Base-by-base conservation (phyloP, 2,113 vertebrate genomes). In the Myotis davidii region DNA sequence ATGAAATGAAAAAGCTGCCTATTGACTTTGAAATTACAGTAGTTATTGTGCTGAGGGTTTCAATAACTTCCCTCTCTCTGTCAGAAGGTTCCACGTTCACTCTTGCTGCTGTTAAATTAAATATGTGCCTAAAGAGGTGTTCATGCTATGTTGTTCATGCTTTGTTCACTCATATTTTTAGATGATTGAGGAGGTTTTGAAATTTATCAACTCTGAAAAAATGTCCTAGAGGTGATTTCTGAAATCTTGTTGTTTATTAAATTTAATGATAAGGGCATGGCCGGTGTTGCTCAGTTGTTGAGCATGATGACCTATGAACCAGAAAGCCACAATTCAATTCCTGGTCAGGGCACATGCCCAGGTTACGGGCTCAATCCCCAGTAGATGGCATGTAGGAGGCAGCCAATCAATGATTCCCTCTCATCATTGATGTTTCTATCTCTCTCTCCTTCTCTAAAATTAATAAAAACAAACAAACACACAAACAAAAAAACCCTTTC, bases 21-120 rank as follows among this genome's bases (percentile, higher is more conserved):
- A 52, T 88, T 97, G 79, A 50, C 96, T 61, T 4, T 95, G 92
- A 97, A 97, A 96, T 64, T 82, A 81, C 94, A 81, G 84, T 52
- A 74, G 59, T 0, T 2, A 21, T 87, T 27, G 88, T 74, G 96
- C 61, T 65, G 13, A 16, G 77, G 61, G 77, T 97, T 18, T 85
- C 48, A 85, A 88, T 90, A 83, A 70, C 37, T 97, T 70, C 88
- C 42, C 29, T 91, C 76, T 48, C 61, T 73, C 45, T 76, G 34
- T 48, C 23, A 59, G 37, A 84, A 83, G 23, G 9, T 23, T 94
- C 48, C 77, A 21, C 16, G 50, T 3, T 74, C 61, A 11, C 86
- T 65, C 48, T 87, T 95, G 29, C 77, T 88, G 25, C n/a, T 52
- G 59, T 89, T 72, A 54, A 89, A 52, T 76, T 77, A 77, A 72